A percentile compares a stretch with the other conserved stretches of the same genome.
phyloP scores from a whole-genome alignment of 1,140 invertebrate genomes.

The Bombus sylvicola region DNA sequence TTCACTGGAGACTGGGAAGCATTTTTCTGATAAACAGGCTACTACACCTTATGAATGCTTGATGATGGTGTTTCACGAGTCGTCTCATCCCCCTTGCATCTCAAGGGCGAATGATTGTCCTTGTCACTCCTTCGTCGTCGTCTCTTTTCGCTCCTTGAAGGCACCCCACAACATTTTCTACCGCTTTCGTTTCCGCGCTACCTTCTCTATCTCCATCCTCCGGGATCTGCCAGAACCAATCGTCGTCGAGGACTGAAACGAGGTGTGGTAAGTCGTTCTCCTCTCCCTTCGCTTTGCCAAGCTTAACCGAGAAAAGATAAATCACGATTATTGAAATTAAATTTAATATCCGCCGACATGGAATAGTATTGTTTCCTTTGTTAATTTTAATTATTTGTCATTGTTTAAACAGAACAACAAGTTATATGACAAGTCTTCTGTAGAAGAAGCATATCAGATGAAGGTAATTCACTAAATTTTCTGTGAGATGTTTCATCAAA shows the following conservation, averaged over 20 bases:
- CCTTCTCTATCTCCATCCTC: constrained; percentile 20
- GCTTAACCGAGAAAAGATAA: constrained; percentile 29
- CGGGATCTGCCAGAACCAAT: constrained; percentile 48
- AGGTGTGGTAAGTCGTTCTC: constrained; percentile 36
- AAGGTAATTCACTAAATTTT: background rate
- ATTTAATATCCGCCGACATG: background rate
- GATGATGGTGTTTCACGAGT: constrained; percentile 64
- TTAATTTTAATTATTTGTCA: background rate
- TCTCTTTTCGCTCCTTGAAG: background rate
- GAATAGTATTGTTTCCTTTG: background rate
- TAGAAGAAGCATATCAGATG: background rate
- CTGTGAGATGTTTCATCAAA: background rate
- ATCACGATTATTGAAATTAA: constrained; percentile 36
- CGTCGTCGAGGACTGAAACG: constrained; percentile 41
- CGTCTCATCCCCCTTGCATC: constrained; percentile 27
- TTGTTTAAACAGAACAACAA: background rate
- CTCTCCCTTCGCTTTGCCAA: background rate
- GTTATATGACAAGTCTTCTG: background rate
- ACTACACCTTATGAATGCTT: constrained; percentile 67
- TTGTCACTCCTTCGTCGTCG: background rate
- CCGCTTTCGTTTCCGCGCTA: constrained; percentile 24
- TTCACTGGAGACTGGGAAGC: constrained; percentile 6
- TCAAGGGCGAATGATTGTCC: constrained; percentile 34
- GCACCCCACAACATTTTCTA: constrained; percentile 19
- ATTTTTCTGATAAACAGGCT: constrained; percentile 52